phyloP scores from a whole-genome alignment of 2,888 invertebrate genomes.

The Eilema depressum region DNA sequence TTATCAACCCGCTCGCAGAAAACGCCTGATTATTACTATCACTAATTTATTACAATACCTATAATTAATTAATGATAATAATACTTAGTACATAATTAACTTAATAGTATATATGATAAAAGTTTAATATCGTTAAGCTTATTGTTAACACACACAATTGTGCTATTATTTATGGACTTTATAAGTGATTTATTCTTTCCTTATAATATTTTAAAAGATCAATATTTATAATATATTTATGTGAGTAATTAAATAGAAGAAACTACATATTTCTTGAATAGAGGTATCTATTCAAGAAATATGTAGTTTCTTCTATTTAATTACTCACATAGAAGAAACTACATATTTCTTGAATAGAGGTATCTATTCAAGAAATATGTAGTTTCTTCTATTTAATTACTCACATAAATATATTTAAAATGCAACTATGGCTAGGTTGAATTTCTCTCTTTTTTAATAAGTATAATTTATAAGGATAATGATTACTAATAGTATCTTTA shows the following conservation, averaged over 20 bases:
- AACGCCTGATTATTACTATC: no score
- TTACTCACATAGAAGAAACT: no score
- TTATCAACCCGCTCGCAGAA: no score
- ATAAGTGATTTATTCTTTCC: background rate
- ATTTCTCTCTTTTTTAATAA: background rate
- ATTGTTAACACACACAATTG: constrained; percentile 9
- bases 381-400: no score
- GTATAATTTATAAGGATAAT: background rate
- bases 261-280: background rate
- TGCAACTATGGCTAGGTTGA: background rate
- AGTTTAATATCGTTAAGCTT: constrained; percentile 17
- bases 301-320: no score
- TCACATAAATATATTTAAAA: no score
- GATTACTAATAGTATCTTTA: background rate
- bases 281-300: no score
- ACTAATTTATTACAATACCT: background rate
- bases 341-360: no score
- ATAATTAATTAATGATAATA: background rate
- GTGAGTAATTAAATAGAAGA: background rate
- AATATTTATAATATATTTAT: background rate
- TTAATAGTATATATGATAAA: background rate
- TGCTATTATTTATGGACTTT: background rate
- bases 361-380: no score
- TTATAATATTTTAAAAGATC: background rate
- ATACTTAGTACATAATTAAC: background rate